phyloP scores from a whole-genome alignment of 2,113 vertebrate genomes.

The Tapirus terrestris region DNA sequence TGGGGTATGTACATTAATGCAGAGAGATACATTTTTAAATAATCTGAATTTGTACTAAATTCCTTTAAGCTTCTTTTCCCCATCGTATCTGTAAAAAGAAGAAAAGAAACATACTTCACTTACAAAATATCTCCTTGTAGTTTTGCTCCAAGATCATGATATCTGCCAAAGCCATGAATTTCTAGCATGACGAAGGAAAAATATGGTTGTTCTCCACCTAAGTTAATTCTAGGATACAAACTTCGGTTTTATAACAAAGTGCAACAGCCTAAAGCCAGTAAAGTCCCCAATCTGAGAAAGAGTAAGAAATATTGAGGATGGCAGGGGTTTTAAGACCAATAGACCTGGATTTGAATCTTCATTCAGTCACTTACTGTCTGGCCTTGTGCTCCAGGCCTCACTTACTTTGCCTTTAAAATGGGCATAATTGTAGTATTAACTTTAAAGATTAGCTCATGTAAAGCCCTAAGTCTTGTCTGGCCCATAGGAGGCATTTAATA shows the following conservation, averaged over 20 bases:
- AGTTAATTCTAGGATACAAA: background rate
- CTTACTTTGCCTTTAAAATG: slow-evolving; percentile 24
- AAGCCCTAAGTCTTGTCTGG: background rate
- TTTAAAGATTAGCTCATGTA: background rate
- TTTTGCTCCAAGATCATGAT: background rate
- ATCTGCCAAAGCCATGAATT: background rate
- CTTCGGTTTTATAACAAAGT: background rate
- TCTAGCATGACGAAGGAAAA: background rate
- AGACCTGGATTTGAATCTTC: background rate
- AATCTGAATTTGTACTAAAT: slow-evolving; percentile 25
- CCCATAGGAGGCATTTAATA: background rate
- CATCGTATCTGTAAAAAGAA: background rate
- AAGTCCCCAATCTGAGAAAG: background rate
- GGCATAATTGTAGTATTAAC: background rate
- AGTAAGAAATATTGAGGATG: background rate
- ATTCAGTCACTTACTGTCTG: background rate
- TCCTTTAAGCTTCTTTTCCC: background rate
- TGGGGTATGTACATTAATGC: background rate
- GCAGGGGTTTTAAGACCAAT: background rate
- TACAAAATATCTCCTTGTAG: background rate
- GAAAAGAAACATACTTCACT: background rate
- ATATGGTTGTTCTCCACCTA: background rate
- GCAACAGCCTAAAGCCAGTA: background rate
- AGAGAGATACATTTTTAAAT: background rate
- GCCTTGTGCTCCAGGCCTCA: background rate